Conservation (phyloP, 2,113 vertebrate species). For the Oreochromis niloticus region DNA sequence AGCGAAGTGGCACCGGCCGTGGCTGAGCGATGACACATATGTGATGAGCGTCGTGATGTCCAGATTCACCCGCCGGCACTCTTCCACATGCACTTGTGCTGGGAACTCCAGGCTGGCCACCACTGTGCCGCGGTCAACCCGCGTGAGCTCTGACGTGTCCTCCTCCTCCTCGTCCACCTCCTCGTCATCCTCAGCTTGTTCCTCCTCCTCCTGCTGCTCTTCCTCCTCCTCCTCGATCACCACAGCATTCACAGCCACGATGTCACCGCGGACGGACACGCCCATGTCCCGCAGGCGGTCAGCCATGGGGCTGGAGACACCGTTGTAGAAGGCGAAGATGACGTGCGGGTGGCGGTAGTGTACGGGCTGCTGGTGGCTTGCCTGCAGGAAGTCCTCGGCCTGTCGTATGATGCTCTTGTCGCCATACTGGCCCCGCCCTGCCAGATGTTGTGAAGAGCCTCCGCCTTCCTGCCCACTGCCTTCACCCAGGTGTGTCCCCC, state of each 20-base stretch:
- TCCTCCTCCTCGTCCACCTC: background rate
- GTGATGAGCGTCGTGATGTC: conserved; percentile 96
- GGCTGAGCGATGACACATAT: conserved; percentile 88
- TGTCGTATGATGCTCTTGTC: conserved; percentile 89
- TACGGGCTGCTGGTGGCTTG: conserved; percentile 86
- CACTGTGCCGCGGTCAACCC: conserved; percentile 80
- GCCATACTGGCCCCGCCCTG: conserved; percentile 91
- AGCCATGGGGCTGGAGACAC: conserved; percentile 88
- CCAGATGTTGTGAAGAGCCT: conserved; percentile 97
- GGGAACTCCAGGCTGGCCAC: conserved; percentile 87
- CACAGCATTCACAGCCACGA: conserved; percentile 82
- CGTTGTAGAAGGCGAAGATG: conserved; percentile 94
- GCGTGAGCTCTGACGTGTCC: conserved; percentile 65
- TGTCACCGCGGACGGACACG: conserved; percentile 86
- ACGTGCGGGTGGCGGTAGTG: conserved; percentile 87
- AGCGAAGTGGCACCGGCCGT: conserved; percentile 83
- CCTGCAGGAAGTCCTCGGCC: conserved; percentile 86
- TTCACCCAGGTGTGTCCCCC: conserved; percentile 93
- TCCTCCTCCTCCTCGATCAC: conserved; percentile 28
- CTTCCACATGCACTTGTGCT: conserved; percentile 77
- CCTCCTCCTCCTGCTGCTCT: background rate
- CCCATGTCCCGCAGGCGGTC: conserved; percentile 85
- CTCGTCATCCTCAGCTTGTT: background rate
- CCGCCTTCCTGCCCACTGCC: conserved; percentile 91
- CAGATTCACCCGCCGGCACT: conserved; percentile 86